Conservation (phyloP, 2,113 vertebrate species). For the Nestor notabilis region DNA sequence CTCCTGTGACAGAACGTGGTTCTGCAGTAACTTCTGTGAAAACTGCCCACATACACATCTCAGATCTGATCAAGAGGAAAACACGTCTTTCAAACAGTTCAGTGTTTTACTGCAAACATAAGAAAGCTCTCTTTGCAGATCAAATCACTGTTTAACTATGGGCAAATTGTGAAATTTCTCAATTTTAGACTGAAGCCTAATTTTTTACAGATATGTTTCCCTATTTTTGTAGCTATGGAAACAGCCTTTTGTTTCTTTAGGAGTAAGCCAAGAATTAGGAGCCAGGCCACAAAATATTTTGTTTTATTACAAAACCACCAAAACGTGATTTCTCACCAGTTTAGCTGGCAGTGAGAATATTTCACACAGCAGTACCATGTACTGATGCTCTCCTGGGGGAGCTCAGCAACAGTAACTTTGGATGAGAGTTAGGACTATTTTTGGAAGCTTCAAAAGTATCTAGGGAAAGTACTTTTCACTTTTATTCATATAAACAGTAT, state of each 20-base stretch:
- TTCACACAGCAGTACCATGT: slow-evolving; percentile 31
- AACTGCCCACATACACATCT: neutral
- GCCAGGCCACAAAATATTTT: slow-evolving; percentile 53
- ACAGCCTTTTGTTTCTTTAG: slow-evolving; percentile 34
- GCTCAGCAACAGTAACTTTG: slow-evolving; percentile 52
- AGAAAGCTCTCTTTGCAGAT: neutral
- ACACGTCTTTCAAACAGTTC: neutral
- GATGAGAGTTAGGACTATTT: slow-evolving; percentile 47
- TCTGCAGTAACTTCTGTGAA: neutral
- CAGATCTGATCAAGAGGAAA: neutral
- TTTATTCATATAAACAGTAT: slow-evolving; percentile 67
- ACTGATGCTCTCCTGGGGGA: slow-evolving; percentile 37
- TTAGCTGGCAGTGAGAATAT: slow-evolving; percentile 27
- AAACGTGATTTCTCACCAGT: slow-evolving; percentile 60
- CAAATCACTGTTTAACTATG: neutral
- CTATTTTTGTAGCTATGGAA: slow-evolving; percentile 27
- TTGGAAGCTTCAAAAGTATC: slow-evolving; percentile 52
- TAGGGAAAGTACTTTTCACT: slow-evolving; percentile 44
- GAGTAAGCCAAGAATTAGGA: slow-evolving; percentile 38
- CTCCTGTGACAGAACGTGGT: neutral
- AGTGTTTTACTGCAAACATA: neutral
- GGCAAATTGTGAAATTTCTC: slow-evolving; percentile 3
- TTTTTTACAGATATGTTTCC: slow-evolving; percentile 18
- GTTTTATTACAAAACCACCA: slow-evolving; percentile 60
- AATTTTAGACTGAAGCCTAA: neutral